These are phyloP conservation scores for Microcaecilia unicolor DNA, from an alignment of 2,797 vertebrate genomes.

Conservation along the genomic window DNA sequence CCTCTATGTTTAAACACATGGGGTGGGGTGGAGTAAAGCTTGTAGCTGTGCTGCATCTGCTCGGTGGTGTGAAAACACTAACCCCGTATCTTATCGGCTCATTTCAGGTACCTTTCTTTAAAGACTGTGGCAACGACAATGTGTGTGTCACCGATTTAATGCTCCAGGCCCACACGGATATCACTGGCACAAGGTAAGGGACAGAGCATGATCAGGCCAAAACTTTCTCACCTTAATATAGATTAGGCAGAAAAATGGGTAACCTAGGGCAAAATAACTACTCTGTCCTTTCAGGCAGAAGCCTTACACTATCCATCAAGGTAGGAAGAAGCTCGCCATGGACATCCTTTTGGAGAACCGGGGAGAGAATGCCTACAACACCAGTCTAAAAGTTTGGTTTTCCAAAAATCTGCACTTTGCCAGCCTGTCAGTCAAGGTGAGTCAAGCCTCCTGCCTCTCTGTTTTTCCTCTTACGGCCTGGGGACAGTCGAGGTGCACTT, in stretches of 20 bases:
- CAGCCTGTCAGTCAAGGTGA: constrained; percentile 67
- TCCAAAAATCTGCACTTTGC: constrained; percentile 84
- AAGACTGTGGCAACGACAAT: constrained; percentile 88
- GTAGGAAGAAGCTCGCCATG: constrained; percentile 64
- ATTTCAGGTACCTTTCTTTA: constrained; percentile 85
- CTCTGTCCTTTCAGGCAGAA: constrained; percentile 54
- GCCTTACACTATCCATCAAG: constrained; percentile 74
- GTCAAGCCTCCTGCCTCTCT: neutral
- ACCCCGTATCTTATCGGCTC: too few species aligned
- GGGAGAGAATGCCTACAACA: constrained; percentile 85
- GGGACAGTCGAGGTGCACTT: too few species aligned
- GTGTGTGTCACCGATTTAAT: constrained; percentile 79
- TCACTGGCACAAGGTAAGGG: constrained; percentile 70
- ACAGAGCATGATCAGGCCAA: too few species aligned
- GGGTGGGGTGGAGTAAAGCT: too few species aligned
- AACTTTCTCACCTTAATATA: too few species aligned
- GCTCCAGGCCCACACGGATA: constrained; percentile 71
- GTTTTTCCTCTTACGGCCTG: too few species aligned
- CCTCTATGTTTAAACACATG: too few species aligned
- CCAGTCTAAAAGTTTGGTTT: constrained; percentile 73
- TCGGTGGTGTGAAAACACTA: too few species aligned
- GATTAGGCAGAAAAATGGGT: too few species aligned
- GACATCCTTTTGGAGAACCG: constrained; percentile 73
- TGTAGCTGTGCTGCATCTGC: too few species aligned
- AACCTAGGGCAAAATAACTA: too few species aligned